Base-by-base conservation (phyloP, 2,797 vertebrate species). In the Poecile montanus region DNA sequence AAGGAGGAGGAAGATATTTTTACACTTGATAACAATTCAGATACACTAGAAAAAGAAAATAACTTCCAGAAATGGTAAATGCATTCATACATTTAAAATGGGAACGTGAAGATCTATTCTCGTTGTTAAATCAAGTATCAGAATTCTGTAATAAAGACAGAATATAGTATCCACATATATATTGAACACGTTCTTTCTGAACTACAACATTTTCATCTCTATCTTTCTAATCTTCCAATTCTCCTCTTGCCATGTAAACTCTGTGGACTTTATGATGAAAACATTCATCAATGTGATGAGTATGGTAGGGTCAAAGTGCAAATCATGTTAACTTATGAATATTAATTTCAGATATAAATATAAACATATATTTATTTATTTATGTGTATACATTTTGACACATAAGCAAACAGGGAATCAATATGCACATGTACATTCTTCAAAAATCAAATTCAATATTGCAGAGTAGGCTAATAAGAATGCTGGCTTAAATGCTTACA, bases 41-140 rank as follows among this genome's bases (percentile, higher is more conserved):
- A 68, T 91, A 53, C 30, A 40, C 38, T 45, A 80, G 32, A 72
- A 93, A 83, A 91, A 91, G 48, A 72, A 94, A 89, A 40, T 76
- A 71, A 50, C 30, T 74, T 61, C 58, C 44, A 95, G 47, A 85
- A 89, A 80, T 40, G 8, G 50, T 54, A 94, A 85, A 68, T 51
- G 29, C 10, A 70, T 80, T 88, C 54, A 67, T 21, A 67, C 6
- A 29, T 71, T 85, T 80, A 54, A 88, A 95, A 89, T 58, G 21
- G 78, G 34, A 87, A 77, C 36, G 9, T 56, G 58, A 83, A 83
- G 45, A 72, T n/a, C 58, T 14, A 87, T 26, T 82, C 9, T 42
- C 2, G 34, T 36, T 77, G 17, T 47, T 87, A 77, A 73, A 94
- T 47, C 57, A 77, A 19, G n/a, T 92, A 89, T 77, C 79, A 30